Evolutionary conservation across 2,888 invertebrate species (phyloP).

Genomic region (Emmelina monodactyla): DNA sequence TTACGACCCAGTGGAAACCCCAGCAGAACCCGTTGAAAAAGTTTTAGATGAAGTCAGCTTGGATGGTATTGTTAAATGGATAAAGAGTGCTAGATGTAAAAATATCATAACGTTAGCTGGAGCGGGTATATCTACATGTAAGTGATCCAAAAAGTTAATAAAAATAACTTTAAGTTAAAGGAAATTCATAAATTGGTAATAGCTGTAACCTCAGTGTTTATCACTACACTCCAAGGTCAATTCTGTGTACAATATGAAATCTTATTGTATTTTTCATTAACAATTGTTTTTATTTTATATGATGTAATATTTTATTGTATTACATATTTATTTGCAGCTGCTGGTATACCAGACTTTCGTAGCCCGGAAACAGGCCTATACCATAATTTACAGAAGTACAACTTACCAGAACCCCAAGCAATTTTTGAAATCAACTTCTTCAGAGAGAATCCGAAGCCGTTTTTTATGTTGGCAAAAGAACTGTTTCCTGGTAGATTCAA

Average conservation of each 20-base stretch:
- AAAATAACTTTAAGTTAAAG: conserved; percentile 3
- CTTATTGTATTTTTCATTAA: no score
- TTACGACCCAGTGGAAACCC: conserved; percentile 45
- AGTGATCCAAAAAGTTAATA: no score
- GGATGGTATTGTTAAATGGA: conserved; percentile 73
- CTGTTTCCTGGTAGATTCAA: conserved; percentile 86
- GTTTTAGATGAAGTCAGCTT: conserved; percentile 75
- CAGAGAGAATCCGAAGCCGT: conserved; percentile 87
- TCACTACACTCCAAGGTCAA: no score
- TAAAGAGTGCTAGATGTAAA: conserved; percentile 74
- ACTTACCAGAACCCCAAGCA: conserved; percentile 89
- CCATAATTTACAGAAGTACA: conserved; percentile 88
- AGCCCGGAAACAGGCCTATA: conserved; percentile 93
- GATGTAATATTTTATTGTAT: no score
- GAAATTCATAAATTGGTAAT: conserved; percentile 6
- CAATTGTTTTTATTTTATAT: no score
- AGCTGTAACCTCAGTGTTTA: no score
- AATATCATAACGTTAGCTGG: conserved; percentile 94
- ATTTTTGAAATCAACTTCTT: conserved; percentile 94
- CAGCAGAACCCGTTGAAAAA: conserved; percentile 30
- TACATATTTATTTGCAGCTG: conserved; percentile 73
- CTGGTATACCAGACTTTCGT: conserved; percentile 96
- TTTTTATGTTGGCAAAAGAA: conserved; percentile 90
- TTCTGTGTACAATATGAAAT: no score
- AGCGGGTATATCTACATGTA: conserved; percentile 96